Percentiles rank a stretch among this genome's conserved stretches.
phyloP scores from a whole-genome alignment of 2,797 vertebrate genomes.

The Hydrocynus forskahlii region DNA sequence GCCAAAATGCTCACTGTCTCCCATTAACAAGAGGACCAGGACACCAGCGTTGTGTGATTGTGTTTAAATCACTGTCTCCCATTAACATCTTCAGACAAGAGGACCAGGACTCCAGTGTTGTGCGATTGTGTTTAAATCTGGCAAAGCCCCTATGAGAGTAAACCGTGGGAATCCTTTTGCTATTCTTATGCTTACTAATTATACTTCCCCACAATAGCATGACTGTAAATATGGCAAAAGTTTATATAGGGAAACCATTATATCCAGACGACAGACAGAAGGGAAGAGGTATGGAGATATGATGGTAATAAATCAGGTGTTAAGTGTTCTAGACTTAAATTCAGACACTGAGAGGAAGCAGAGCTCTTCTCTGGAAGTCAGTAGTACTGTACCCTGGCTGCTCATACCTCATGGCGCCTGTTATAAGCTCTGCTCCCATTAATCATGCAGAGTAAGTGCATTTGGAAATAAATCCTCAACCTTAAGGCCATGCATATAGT shows the following conservation, averaged over 20 bases:
- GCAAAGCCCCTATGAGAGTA: conserved; percentile 17
- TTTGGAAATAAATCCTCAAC: not conserved
- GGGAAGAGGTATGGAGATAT: not conserved
- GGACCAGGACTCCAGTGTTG: not conserved
- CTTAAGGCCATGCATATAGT: not conserved
- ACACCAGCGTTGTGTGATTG: not conserved
- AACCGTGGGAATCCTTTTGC: conserved; percentile 41
- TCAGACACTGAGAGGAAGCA: conserved; percentile 44
- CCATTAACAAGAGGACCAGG: not conserved
- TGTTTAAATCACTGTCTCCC: not conserved
- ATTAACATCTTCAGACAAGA: not conserved
- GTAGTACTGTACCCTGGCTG: conserved; percentile 4
- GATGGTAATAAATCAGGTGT: conserved; percentile 44
- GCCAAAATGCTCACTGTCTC: not conserved
- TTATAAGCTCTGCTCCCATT: not conserved
- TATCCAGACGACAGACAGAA: conserved; percentile 16
- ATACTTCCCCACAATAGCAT: conserved; percentile 23
- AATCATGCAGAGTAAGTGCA: not conserved
- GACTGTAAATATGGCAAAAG: conserved; percentile 5
- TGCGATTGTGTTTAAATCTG: conserved; percentile 3
- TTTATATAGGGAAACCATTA: conserved; percentile 37
- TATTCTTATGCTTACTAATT: conserved; percentile 40
- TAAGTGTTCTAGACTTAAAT: conserved; percentile 57
- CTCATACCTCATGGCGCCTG: not conserved
- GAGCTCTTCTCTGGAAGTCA: conserved; percentile 37